These are phyloP conservation scores for Pyrrhosoma nymphula DNA, from an alignment of 2,888 invertebrate genomes.

Conservation along the genomic window DNA sequence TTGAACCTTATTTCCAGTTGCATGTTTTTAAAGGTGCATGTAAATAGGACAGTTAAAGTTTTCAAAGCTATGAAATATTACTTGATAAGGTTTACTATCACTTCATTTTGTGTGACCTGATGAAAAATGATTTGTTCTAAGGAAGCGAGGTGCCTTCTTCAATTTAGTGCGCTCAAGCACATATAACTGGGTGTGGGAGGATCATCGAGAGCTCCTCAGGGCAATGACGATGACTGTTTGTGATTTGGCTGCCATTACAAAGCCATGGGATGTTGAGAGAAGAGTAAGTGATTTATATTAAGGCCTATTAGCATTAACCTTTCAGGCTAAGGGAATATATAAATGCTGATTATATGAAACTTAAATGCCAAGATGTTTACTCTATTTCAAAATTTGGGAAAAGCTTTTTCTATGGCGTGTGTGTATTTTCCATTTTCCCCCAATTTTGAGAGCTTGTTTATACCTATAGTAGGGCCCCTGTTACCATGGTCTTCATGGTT, in stretches of 20 bases:
- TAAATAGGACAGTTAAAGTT: too few species aligned
- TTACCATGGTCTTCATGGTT: too few species aligned
- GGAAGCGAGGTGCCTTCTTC: constrained; percentile 93
- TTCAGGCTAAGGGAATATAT: neutral
- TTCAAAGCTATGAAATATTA: too few species aligned
- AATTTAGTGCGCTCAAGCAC: constrained; percentile 82
- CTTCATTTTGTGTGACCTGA: constrained; percentile 34
- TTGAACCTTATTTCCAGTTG: too few species aligned
- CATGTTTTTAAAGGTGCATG: too few species aligned
- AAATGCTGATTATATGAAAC: too few species aligned
- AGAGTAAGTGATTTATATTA: constrained; percentile 79
- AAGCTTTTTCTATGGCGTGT: neutral
- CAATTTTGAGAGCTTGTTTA: too few species aligned
- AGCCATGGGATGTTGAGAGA: constrained; percentile 95
- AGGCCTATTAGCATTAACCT: neutral
- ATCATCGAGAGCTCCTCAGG: constrained; percentile 89
- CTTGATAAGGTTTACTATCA: neutral
- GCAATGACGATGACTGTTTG: constrained; percentile 98
- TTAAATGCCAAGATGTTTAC: neutral
- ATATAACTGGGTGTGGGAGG: constrained; percentile 86
- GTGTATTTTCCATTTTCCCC: too few species aligned
- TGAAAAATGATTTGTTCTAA: constrained; percentile 76
- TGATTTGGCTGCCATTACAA: constrained; percentile 96
- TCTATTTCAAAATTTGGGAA: neutral
- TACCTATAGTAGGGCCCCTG: too few species aligned